A percentile compares a stretch with the other conserved stretches of the same genome.
These are phyloP conservation scores for Micronycteris hirsuta DNA, from an alignment of 2,113 vertebrate species.

Conservation along the genomic window DNA sequence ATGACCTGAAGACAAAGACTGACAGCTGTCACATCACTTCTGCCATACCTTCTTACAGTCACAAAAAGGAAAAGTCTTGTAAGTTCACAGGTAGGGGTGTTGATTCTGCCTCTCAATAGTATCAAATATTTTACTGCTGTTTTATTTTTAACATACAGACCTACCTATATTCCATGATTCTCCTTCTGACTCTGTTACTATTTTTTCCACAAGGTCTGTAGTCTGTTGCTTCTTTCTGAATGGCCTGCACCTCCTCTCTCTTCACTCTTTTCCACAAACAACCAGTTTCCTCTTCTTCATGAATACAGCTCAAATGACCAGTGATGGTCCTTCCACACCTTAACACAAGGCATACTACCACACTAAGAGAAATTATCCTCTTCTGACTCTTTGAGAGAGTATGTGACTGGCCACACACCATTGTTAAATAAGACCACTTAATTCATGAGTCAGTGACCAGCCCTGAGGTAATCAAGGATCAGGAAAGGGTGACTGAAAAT, in stretches of 20 bases:
- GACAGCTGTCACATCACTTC: background rate
- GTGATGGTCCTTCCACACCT: background rate
- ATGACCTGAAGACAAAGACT: background rate
- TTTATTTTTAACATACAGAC: background rate
- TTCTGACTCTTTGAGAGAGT: background rate
- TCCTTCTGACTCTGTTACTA: background rate
- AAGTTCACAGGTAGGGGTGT: accelerated
- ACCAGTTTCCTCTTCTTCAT: background rate
- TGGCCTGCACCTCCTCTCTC: background rate
- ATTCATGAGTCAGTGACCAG: background rate
- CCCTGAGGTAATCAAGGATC: background rate
- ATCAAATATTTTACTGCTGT: background rate
- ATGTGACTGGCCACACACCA: background rate
- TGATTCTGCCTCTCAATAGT: background rate
- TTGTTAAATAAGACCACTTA: background rate
- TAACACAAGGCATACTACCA: background rate
- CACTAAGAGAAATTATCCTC: background rate
- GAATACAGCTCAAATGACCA: background rate
- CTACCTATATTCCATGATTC: background rate
- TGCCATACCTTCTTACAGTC: background rate
- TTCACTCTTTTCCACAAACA: background rate
- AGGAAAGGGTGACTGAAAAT: background rate
- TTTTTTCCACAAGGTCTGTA: background rate
- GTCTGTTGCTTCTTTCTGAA: background rate
- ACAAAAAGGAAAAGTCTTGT: background rate